Evolutionary conservation across 64 coral and sea anemone genomes (phyloP).

Genomic region (Stichodactyla helianthus): DNA sequence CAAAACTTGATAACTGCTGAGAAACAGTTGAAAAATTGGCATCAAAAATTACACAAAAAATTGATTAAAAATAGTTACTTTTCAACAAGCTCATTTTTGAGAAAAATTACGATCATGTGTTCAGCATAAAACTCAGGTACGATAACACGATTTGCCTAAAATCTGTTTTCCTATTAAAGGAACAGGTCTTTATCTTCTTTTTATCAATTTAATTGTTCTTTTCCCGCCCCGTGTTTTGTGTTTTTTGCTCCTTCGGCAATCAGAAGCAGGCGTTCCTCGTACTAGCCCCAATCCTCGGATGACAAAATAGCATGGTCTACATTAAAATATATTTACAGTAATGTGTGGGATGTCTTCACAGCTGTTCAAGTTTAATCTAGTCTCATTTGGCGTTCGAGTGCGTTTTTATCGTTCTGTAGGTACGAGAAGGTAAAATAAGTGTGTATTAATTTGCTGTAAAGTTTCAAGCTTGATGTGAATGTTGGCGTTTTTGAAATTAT

Average conservation of each 20-base stretch:
- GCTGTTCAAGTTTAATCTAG: neutral
- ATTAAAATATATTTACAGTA: neutral
- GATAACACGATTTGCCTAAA: neutral
- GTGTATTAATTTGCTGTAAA: neutral
- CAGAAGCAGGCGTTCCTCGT: neutral
- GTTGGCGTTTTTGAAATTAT: neutral
- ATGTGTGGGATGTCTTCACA: neutral
- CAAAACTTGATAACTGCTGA: neutral
- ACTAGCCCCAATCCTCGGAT: neutral
- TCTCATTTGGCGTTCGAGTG: neutral
- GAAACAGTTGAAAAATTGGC: neutral
- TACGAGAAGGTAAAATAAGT: neutral
- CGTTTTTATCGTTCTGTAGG: neutral
- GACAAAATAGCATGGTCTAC: neutral
- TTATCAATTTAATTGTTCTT: neutral
- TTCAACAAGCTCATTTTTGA: neutral
- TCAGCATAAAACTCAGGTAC: neutral
- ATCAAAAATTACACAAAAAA: neutral
- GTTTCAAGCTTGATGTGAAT: neutral
- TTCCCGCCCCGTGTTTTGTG: neutral
- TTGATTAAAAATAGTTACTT: neutral
- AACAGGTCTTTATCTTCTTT: neutral
- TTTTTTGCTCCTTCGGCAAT: neutral
- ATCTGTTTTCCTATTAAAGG: neutral
- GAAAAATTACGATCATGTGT: neutral